Percentiles rank a stretch among this genome's conserved stretches.
Conservation (phyloP, 2,113 vertebrate genomes). For the Neolamprologus caudopunctatus region DNA sequence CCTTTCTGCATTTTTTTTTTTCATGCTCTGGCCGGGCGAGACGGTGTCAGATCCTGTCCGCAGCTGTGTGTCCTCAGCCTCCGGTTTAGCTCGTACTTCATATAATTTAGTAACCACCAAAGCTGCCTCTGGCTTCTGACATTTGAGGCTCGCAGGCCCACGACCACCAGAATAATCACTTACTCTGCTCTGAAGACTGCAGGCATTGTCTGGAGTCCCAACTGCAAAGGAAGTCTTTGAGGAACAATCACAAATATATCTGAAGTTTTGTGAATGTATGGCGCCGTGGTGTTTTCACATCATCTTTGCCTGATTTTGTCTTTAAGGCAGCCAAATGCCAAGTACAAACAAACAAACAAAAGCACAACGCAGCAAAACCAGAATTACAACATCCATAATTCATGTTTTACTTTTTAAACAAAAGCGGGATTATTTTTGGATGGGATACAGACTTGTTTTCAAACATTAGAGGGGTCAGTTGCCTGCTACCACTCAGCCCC, state of each 20-base stretch:
- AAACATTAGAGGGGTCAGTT: background rate
- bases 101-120: conserved; percentile 28
- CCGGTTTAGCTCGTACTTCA: conserved; percentile 22
- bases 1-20: background rate
- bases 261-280: conserved; percentile 32
- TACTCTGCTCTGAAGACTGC: conserved; percentile 8
- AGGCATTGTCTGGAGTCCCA: conserved; percentile 34
- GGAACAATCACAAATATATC: conserved; percentile 23
- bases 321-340: background rate
- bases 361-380: background rate
- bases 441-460: background rate
- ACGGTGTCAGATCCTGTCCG: conserved; percentile 38
- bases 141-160: background rate
- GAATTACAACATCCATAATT: background rate
- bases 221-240: background rate
- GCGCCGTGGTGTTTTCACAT: conserved; percentile 36
- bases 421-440: background rate
- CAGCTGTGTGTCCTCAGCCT: conserved; percentile 26
- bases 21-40: background rate
- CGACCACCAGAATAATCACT: conserved; percentile 19
- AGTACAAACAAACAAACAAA: background rate
- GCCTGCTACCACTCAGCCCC: background rate
- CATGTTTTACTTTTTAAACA: background rate
- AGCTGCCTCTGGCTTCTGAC: conserved; percentile 19
- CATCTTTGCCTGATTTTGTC: background rate